phyloP scores from a whole-genome alignment of 2,113 vertebrate genomes.

The Rhagologus leucostigma region DNA sequence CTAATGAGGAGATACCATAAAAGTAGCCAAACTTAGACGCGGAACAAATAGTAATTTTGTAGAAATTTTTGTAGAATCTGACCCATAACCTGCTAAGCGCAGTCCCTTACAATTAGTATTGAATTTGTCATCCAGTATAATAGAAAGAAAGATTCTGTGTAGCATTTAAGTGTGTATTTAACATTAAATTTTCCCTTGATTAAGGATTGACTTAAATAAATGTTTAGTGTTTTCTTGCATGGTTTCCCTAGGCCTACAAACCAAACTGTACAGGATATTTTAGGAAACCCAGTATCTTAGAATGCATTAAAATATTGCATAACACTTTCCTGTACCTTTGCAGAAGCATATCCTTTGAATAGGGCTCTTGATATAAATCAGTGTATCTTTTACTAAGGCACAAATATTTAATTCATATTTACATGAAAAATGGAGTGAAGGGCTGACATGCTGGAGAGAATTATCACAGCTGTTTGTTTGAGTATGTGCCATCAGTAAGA shows the following conservation, averaged over 20 bases:
- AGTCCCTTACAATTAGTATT: neutral
- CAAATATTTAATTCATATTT: neutral
- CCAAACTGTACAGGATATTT: neutral
- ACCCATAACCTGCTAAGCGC: neutral
- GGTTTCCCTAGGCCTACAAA: neutral
- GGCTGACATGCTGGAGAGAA: neutral
- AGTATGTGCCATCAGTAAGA: neutral
- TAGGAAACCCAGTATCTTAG: neutral
- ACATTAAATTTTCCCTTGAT: neutral
- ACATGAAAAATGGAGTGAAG: neutral
- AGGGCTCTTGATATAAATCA: neutral
- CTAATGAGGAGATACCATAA: neutral
- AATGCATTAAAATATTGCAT: neutral
- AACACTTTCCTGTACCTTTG: neutral
- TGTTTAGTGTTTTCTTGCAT: neutral
- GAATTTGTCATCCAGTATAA: neutral
- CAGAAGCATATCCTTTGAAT: neutral
- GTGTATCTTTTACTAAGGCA: neutral
- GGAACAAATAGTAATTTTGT: neutral
- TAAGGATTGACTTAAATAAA: neutral
- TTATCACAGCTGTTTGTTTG: neutral
- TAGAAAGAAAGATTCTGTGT: neutral
- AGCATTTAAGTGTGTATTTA: neutral
- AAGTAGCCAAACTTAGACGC: neutral
- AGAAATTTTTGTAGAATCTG: neutral